Evolutionary conservation across 2,797 vertebrate species (phyloP).

Genomic region (Phaenicophaeus curvirostris): DNA sequence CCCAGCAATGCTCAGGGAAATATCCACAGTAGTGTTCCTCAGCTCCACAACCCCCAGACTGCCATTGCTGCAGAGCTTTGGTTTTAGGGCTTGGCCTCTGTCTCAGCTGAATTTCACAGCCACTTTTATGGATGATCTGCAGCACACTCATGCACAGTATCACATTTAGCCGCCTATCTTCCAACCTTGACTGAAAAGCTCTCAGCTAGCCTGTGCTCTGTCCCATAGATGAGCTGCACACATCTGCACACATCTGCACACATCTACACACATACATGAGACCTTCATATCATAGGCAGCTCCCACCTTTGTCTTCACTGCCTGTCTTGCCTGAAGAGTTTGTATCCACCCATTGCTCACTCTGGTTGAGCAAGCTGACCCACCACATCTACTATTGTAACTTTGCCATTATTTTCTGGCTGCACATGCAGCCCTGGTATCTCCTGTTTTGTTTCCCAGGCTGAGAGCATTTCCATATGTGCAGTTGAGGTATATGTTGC

Average conservation of each 20-base stretch:
- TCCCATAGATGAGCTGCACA: not conserved
- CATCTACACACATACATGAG: not conserved
- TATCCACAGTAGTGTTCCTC: not conserved
- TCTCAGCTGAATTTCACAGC: not conserved
- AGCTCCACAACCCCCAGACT: rapidly evolving
- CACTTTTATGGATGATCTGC: rapidly evolving
- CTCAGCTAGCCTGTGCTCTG: not conserved
- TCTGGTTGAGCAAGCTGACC: not conserved
- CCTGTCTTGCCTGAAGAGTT: not conserved
- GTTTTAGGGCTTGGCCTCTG: not conserved
- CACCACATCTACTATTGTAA: not conserved
- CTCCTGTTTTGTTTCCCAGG: not conserved
- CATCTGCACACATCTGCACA: too few species aligned
- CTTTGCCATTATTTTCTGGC: not conserved
- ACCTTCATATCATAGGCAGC: not conserved
- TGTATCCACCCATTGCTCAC: not conserved
- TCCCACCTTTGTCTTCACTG: not conserved
- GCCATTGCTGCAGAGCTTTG: not conserved
- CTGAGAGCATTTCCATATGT: not conserved
- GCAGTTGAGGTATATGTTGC: not conserved
- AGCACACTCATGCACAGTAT: not conserved
- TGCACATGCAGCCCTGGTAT: not conserved
- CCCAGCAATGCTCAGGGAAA: not conserved
- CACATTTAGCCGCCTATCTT: rapidly evolving
- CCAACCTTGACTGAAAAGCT: not conserved